Evolutionary conservation across 2,888 invertebrate genomes (phyloP).

Genomic region (Coecobrya sp.): DNA sequence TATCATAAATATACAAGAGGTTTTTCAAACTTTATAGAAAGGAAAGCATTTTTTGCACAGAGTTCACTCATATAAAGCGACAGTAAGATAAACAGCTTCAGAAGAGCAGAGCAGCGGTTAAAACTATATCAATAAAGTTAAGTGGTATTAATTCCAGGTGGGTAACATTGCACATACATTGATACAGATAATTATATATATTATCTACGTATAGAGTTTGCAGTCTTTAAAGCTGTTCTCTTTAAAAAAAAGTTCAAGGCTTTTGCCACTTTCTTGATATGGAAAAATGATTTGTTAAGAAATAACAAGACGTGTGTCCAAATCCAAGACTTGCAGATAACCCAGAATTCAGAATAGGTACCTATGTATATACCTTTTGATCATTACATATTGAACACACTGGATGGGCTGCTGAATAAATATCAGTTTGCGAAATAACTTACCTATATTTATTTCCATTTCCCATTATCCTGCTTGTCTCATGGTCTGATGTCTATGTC

Average conservation of each 20-base stretch:
- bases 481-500: not conserved
- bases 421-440: not conserved
- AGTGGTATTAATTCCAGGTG: not conserved
- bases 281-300: not conserved
- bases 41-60: not conserved
- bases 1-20: not conserved
- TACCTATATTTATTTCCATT: not conserved
- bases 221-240: not conserved
- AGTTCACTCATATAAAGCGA: not conserved
- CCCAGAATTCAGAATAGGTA: not conserved
- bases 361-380: too few species aligned
- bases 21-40: not conserved
- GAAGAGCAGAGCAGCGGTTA: not conserved
- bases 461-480: not conserved
- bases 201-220: not conserved
- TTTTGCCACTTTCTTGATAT: not conserved
- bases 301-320: not conserved
- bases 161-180: not conserved
- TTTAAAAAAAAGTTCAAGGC: constrained; percentile 16
- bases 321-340: not conserved
- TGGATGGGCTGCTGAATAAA: not conserved
- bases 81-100: not conserved
- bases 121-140: not conserved
- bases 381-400: too few species aligned
- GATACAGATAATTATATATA: not conserved